These are phyloP conservation scores for Drepanosiphum platanoidis DNA, from an alignment of 2,888 invertebrate genomes.

Conservation along the genomic window DNA sequence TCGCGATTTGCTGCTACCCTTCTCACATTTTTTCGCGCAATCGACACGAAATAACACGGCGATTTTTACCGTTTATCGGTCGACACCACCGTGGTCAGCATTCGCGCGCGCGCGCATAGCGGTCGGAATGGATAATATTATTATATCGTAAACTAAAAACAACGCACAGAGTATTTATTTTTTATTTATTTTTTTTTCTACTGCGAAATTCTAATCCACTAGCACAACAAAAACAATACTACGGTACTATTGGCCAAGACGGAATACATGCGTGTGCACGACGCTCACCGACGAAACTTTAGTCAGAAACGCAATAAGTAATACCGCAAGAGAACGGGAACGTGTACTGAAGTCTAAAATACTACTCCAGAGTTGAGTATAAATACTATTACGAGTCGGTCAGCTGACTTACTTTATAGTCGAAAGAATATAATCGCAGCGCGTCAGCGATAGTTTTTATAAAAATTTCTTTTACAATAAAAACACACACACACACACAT, in stretches of 20 bases:
- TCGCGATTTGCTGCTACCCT: conserved; percentile 40
- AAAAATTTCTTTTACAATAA: neutral
- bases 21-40: neutral
- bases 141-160: neutral
- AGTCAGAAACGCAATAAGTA: neutral
- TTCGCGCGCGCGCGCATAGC: too few relatives aligned
- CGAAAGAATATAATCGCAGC: neutral
- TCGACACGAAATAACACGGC: neutral
- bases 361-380: too few relatives aligned
- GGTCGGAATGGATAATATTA: neutral
- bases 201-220: neutral
- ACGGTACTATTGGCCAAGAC: neutral
- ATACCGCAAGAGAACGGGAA: neutral
- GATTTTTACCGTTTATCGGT: conserved; percentile 20
- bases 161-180: neutral
- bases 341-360: neutral
- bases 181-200: too few relatives aligned
- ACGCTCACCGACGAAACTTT: neutral
- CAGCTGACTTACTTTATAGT: neutral
- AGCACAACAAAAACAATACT: neutral
- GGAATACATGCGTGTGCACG: neutral
- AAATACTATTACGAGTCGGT: neutral
- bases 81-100: neutral
- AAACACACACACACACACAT: neutral
- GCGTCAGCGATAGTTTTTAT: neutral